Base-by-base conservation (phyloP, 2,888 invertebrate genomes). In the Heteromurus nitidus region DNA sequence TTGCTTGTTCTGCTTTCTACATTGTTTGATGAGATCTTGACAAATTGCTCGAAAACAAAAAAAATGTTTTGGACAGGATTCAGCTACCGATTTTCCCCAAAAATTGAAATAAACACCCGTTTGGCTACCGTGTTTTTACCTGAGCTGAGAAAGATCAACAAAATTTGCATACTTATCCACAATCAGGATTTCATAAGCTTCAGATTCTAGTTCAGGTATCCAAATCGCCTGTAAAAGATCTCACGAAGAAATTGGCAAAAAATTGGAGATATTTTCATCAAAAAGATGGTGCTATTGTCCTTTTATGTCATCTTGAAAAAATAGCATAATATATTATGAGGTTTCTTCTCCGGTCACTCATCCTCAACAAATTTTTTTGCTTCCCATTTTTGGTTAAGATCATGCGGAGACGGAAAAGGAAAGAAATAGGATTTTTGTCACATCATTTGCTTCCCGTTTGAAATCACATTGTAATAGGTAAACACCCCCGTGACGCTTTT, bases 401-500 rank as follows among this genome's bases (percentile, higher is more conserved):
- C 80, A 80, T 68, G 73, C 18, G 24, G 80, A 44, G 67, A 28
- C 9, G 20, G 50, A 20, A 53, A 18, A 68, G 42, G 62, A 18
- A 55, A 70, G 50, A 74, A 60, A 80, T 74, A 69, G 58, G 69
- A 74, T 60, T 80, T 80, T 80, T 80, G 80, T 80, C 80, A 80
- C 80, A 80, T 80, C 80, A 80, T 80, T 80, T 74, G 76, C 76
- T 36, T 77, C 31, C 69, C 76, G 69, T 50, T 69, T 60, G 47
- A 69, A 69, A 69, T 69, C 44, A 58, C 60, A 70, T 70, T 55
- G 36, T 44, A 64, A 68, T 36, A 67, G 18, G 50, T 50, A 67
- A 58, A 79, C 70, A 47, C 79, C 79, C 79, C 62, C 70, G 50
- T 64, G 79, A 50, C 31, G 69, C 65, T 79, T 70, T 53, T 62